Conservation (phyloP, 2,113 vertebrate genomes). For the Egretta garzetta region DNA sequence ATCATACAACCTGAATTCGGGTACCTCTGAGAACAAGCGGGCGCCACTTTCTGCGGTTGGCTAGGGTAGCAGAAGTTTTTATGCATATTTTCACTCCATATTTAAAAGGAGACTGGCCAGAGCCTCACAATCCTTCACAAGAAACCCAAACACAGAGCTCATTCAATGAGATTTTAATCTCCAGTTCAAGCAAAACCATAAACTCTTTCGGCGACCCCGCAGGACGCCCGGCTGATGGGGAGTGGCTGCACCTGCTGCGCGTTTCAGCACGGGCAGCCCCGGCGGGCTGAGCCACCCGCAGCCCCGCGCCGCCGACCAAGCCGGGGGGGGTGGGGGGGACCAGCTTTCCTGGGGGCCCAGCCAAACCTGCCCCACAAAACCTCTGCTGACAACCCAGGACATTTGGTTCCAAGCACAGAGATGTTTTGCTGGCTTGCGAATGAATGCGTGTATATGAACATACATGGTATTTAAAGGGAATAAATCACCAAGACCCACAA, state of each 20-base stretch:
- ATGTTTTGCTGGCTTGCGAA: neutral
- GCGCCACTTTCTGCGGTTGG: accelerated
- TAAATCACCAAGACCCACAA: neutral
- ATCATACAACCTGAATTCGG: neutral
- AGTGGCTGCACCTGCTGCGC: neutral
- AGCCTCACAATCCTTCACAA: neutral
- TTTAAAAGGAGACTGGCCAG: neutral
- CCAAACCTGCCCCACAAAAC: neutral
- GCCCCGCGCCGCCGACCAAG: accelerated
- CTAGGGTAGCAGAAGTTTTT: neutral
- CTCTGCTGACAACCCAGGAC: neutral
- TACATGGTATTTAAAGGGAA: neutral
- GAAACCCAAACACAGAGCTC: neutral
- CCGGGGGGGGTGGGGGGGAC: accelerated
- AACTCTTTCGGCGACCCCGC: accelerated
- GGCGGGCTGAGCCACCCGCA: neutral
- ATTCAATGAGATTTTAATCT: neutral
- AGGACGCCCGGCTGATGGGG: accelerated
- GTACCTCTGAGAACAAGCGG: neutral
- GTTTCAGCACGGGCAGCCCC: accelerated
- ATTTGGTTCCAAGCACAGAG: accelerated
- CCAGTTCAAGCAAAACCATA: neutral
- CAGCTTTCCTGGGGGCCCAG: neutral
- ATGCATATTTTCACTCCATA: neutral
- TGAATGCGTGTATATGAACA: accelerated